Evolutionary conservation across 2,797 vertebrate genomes (phyloP), one percentile per base, ranked within the genome.

Genomic region (Acanthopagrus latus): DNA sequence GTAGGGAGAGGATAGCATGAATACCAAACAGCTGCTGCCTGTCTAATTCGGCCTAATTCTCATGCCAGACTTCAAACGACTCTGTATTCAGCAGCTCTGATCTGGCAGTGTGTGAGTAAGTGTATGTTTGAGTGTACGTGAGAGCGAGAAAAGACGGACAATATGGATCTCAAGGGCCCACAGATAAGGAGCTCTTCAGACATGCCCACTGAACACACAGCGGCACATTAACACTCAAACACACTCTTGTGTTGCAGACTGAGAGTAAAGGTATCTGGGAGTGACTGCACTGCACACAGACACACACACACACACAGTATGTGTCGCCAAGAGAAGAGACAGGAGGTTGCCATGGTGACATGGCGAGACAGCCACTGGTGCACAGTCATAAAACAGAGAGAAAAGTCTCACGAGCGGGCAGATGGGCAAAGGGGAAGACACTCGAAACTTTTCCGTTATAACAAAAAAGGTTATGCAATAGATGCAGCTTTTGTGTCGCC

Each of bases 381-480:
- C 84, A 88, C 88, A 92, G 88, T 92, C 87, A 87, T 88, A 81
- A 92, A 92, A 93, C 86, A 89, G 87, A 93, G 89, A 92, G 88
- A 92, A 87, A 86, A 77, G 84, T 86, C 83, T 82, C 65, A 86
- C 17, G 59, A 81, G 80, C 1, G 2, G 56, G 83, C 68, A 83
- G 88, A 89, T 87, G 83, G 65, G 50, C 21, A 46, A 69, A 55
- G 5, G 58, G 50, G 64, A 76, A 62, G 47, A 71, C 65, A 69
- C 54, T 85, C 51, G 38, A 38, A 74, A 74, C 20, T 54, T 70
- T 59, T 71, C 58, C 2, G 2, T 23, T 13, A n/a, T 58, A 52
- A 21, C 51, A 70, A 44, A 47, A 75, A 74, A 27, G 17, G 27
- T 60, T 62, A 52, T 44, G 66, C n/a, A 60, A 64, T 64, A 29